Evolutionary conservation across 2,888 invertebrate genomes (phyloP), one percentile per base, ranked within the genome.

Genomic region (Anoplius nigerrimus): DNA sequence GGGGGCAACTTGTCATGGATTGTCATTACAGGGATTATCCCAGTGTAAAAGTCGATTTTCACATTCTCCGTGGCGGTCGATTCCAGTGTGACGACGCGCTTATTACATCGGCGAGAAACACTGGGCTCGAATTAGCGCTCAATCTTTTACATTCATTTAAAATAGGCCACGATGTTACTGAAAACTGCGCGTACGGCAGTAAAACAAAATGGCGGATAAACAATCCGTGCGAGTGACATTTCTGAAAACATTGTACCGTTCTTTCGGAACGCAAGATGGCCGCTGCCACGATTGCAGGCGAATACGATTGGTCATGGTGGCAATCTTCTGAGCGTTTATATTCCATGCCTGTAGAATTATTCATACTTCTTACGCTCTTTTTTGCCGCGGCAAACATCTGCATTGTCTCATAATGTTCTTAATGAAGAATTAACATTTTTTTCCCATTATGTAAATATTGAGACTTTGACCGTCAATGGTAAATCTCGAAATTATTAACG

Each of bases 131-230:
- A 34, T 34, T 6, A 34, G 6, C 34, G 34, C 34, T 34, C 34
- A 76, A 57, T 66, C 58, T 58, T 69, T 71, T 57, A 64, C 59
- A 56, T 67, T 71, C 81, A 82, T 81, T 56, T 74, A 75, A 83
- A 80, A 75, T 78, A 73, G 79, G 81, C 75, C 75, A 82, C 75
- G 58, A 66, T 69, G 69, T 66, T 61, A 74, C 72, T 64, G 75
- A 81, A 81, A 79, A 77, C 83, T 75, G 75, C 68, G 75, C 74
- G 75, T 66, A 74, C 78, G 72, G 74, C 77, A 78, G 83, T 72
- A 74, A 81, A 78, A 81, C 84, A 84, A 84, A 84, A 84, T 84
- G 84, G 84, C 84, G 84, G 82, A 84, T 84, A 84, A 84, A 84
- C 84, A 84, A 84, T 81, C 34, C 81, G 55, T 68, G 55, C 66